Evolutionary conservation across 2,113 vertebrate genomes (phyloP), one percentile per base, ranked within the genome.

Genomic region (Hiodon tergisus): DNA sequence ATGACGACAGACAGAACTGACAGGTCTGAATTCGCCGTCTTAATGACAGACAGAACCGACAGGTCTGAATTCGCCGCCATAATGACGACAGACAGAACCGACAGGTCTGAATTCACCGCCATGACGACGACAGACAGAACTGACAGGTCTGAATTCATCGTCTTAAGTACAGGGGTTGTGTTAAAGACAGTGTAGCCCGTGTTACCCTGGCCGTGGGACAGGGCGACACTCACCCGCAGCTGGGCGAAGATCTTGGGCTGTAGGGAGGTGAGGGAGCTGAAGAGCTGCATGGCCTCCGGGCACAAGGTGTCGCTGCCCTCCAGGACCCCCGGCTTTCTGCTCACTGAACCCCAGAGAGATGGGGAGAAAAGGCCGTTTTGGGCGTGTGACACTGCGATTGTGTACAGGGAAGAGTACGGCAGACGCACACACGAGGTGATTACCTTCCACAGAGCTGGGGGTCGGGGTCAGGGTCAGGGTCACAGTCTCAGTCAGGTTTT

Each of bases 171-270:
- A 31, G 31, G 1, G 31, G 31, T 31, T 31, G 31, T 31, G 31
- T 31, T 31, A 31, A 31, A 31, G 6, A 65, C 62, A 65, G 16
- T 68, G 50, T 51, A 48, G 50, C 8, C 5, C 3, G 14, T 8
- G 13, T 63, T 8, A n/a, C 4, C 10, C 14, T 55, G 54, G 54
- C 54, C 4, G 9, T 55, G 10, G 59, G 59, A 13, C n/a, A 13
- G 59, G 4, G 10, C 4, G 10, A 60, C 6, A 81, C 78, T 71
- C 80, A 93, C 93, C 89, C 93, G 93, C 53, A 92, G 75, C 62
- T 94, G 91, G 77, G 93, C 89, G 84, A 94, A 91, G 82, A 93
- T 86, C 88, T 91, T 93, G 78, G 93, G 91, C 77, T 92, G 93
- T 78, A 92, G 81, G 31, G 91, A 92, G 53, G 89, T 89, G 50